phyloP scores from a whole-genome alignment of 2,113 vertebrate species.

The Clinocottus analis region DNA sequence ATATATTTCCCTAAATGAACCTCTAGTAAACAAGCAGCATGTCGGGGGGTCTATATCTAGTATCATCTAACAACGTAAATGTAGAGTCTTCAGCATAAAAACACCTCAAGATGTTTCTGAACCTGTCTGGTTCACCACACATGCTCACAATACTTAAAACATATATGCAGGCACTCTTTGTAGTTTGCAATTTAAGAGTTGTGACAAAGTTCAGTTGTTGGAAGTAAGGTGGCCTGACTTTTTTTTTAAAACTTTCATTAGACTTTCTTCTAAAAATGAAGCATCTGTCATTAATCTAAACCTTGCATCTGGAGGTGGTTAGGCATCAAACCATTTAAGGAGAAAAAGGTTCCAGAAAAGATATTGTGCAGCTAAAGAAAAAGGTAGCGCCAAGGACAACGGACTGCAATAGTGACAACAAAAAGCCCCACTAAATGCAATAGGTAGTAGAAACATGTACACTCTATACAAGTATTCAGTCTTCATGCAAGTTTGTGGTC shows the following conservation, averaged over 20 bases:
- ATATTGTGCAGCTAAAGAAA: constrained; percentile 39
- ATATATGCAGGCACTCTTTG: constrained; percentile 36
- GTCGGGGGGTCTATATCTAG: background rate
- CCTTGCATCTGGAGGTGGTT: constrained; percentile 79
- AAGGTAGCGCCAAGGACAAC: constrained; percentile 12
- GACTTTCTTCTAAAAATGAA: constrained; percentile 53
- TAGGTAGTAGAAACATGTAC: background rate
- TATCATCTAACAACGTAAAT: background rate
- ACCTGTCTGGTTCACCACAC: background rate
- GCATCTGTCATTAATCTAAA: constrained; percentile 78
- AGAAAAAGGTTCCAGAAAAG: constrained; percentile 64
- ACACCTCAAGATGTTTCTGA: background rate
- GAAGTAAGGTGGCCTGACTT: constrained; percentile 51
- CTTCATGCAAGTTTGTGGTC: constrained; percentile 9
- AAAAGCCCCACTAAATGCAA: background rate
- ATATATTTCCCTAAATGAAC: constrained; percentile 29
- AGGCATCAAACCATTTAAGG: constrained; percentile 73
- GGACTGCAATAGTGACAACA: background rate
- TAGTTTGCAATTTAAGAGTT: constrained; percentile 43
- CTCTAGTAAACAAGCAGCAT: constrained; percentile 14
- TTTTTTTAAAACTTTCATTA: constrained; percentile 58
- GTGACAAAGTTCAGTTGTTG: constrained; percentile 53
- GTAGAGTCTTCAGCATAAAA: constrained; percentile 7
- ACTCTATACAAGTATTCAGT: constrained; percentile 9
- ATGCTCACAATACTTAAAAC: constrained; percentile 1